These are phyloP conservation scores for Melinaea marsaeus DNA, from an alignment of 2,888 invertebrate species.

Conservation along the genomic window DNA sequence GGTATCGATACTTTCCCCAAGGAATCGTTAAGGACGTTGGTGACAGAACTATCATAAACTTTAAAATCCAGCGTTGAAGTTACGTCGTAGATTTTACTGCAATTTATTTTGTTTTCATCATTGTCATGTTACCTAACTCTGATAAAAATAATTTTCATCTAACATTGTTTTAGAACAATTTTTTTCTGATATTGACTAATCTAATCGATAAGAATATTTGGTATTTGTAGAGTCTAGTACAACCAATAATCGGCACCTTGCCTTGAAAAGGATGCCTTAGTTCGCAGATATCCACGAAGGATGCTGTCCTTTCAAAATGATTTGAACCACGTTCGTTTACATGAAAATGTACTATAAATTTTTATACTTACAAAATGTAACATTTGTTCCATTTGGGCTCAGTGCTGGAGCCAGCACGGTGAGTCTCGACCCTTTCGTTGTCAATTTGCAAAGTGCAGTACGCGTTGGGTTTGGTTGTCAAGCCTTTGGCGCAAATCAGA, in stretches of 20 bases:
- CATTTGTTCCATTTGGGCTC: slow-evolving; percentile 62
- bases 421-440: slow-evolving; percentile 62
- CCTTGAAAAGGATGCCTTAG: too few species aligned
- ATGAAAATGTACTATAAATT: not conserved
- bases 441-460: slow-evolving; percentile 64
- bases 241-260: too few species aligned
- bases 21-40: slow-evolving; percentile 45
- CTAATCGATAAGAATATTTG: too few species aligned
- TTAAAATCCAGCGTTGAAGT: slow-evolving; percentile 61
- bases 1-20: slow-evolving; percentile 63
- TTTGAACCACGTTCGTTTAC: not conserved
- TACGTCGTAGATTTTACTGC: slow-evolving; percentile 64
- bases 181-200: too few species aligned
- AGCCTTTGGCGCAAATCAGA: slow-evolving; percentile 55
- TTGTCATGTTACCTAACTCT: not conserved
- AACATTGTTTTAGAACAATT: too few species aligned
- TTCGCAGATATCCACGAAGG: too few species aligned
- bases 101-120: slow-evolving; percentile 18
- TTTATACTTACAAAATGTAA: slow-evolving; percentile 57
- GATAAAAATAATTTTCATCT: too few species aligned
- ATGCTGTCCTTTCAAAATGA: too few species aligned
- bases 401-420: slow-evolving; percentile 39
- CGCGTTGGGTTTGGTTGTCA: slow-evolving; percentile 51
- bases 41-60: slow-evolving; percentile 53
- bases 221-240: too few species aligned